These are phyloP conservation scores for Onychomys torridus DNA, from an alignment of 2,797 vertebrate genomes.

Conservation along the genomic window DNA sequence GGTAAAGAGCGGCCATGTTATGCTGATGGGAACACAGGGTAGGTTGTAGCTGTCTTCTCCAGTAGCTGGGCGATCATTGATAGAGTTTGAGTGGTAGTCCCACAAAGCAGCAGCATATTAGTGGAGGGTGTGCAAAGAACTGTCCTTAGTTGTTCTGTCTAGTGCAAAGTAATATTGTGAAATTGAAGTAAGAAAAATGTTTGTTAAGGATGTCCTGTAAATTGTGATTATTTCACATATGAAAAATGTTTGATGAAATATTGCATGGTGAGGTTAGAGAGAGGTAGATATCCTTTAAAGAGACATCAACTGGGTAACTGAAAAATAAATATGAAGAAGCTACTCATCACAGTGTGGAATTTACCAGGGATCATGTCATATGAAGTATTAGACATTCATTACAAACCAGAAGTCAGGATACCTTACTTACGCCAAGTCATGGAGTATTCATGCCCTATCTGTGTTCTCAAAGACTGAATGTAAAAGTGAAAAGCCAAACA, in stretches of 20 bases:
- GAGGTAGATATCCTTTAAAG: background rate
- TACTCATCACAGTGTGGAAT: background rate
- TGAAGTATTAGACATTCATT: background rate
- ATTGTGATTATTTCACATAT: background rate
- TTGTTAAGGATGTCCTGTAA: background rate
- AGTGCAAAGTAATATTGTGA: background rate
- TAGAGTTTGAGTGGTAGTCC: background rate
- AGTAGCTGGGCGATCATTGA: background rate
- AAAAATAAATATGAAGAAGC: conserved; percentile 4
- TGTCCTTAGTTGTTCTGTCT: background rate
- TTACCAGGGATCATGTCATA: background rate
- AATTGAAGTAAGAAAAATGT: background rate
- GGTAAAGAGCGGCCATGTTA: background rate
- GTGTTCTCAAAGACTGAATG: background rate
- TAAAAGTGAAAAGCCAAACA: conserved; percentile 13
- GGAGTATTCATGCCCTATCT: background rate
- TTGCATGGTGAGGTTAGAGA: background rate
- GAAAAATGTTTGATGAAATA: background rate
- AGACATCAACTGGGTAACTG: background rate
- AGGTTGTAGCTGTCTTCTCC: background rate
- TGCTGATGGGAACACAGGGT: no score
- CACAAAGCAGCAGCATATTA: background rate
- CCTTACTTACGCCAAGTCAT: background rate
- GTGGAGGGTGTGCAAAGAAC: background rate
- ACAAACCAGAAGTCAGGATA: background rate